Conservation (phyloP, 2,888 invertebrate genomes). For the Escarpia spicata region DNA sequence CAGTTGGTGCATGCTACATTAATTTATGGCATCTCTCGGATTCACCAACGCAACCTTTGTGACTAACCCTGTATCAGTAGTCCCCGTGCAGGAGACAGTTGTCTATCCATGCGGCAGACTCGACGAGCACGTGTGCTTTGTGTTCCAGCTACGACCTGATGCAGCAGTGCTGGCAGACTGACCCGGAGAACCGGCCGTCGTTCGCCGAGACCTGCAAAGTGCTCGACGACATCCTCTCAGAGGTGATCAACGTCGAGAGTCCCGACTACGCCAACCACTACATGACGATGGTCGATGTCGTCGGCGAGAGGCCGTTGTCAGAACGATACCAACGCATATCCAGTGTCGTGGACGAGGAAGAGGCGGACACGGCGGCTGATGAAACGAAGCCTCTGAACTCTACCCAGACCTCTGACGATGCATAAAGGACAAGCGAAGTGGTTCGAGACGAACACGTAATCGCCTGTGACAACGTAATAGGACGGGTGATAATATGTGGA, state of each 20-base stretch:
- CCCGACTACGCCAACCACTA: slow-evolving; percentile 4
- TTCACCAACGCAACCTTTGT: background rate
- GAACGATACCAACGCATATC: background rate
- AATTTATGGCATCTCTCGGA: background rate
- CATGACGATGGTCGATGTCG: background rate
- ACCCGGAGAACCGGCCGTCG: slow-evolving; percentile 36
- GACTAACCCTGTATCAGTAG: background rate
- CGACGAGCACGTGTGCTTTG: background rate
- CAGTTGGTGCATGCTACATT: background rate
- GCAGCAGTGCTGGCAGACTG: slow-evolving; percentile 38
- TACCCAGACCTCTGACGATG: background rate
- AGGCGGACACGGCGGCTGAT: background rate
- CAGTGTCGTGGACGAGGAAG: background rate
- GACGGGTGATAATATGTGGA: background rate
- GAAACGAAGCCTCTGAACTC: background rate
- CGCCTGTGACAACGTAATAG: background rate
- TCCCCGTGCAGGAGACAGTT: background rate
- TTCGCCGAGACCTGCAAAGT: slow-evolving; percentile 37
- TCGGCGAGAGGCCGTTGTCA: background rate
- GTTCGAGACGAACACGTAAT: background rate
- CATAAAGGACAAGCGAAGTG: background rate
- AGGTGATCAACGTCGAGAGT: slow-evolving; percentile 17
- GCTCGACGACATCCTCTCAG: slow-evolving; percentile 39
- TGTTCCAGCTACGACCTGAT: slow-evolving; percentile 40
- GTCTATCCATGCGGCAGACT: too few species aligned